Evolutionary conservation across 2,888 invertebrate genomes (phyloP).

Genomic region (Drosophila melanocephala): DNA sequence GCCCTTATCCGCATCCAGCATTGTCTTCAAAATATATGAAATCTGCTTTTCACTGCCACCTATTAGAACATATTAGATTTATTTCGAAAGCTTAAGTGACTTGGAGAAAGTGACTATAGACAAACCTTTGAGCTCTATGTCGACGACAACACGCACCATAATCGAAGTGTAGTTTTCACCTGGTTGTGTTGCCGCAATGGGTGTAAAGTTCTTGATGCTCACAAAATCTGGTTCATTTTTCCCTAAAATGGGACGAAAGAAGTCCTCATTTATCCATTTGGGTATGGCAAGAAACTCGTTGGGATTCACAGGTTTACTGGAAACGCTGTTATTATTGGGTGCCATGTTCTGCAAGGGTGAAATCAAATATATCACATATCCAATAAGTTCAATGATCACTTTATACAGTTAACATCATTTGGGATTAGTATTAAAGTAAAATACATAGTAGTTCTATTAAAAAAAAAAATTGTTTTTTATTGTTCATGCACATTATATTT

Average conservation of each 20-base stretch:
- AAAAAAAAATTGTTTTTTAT: too few relatives aligned
- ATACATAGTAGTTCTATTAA: too few relatives aligned
- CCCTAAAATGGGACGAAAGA: conserved; percentile 66
- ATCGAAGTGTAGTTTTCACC: conserved; percentile 83
- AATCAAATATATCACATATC: neutral
- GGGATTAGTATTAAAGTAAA: too few relatives aligned
- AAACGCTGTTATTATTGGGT: conserved; percentile 16
- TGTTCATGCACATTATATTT: too few relatives aligned
- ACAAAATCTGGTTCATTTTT: conserved; percentile 57
- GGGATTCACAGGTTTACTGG: conserved; percentile 56
- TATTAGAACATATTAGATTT: conserved; percentile 4
- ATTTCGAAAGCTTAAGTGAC: neutral
- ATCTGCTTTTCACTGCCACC: conserved; percentile 58
- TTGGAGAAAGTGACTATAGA: neutral
- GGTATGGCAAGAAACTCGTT: conserved; percentile 72
- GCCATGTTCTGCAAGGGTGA: conserved; percentile 38
- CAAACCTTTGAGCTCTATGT: conserved; percentile 73
- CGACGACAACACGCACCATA: conserved; percentile 76
- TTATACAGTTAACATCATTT: neutral
- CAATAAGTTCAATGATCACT: neutral
- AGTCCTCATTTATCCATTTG: conserved; percentile 75
- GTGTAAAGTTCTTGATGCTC: conserved; percentile 59
- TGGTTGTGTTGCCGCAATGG: conserved; percentile 77
- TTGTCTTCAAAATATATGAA: conserved; percentile 81
- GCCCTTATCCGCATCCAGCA: conserved; percentile 54